These are phyloP conservation scores for Cladorhizidae sp. DNA, from an alignment of 37 sponge, comb jelly and placozoan genomes.

Conservation along the genomic window DNA sequence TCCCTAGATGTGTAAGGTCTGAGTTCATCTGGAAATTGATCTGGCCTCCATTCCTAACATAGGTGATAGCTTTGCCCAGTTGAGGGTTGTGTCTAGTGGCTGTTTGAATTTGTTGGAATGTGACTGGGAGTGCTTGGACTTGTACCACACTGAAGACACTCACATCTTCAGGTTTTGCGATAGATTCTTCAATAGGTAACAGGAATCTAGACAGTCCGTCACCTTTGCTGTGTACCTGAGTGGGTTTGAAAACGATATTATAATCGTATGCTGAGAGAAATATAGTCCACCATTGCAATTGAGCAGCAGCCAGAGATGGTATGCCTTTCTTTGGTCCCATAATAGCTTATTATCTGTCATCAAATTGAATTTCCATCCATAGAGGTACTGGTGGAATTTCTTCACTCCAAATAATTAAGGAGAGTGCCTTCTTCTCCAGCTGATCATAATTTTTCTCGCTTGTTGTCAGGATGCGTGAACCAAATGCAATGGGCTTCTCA, in stretches of 20 bases:
- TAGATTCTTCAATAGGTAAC: too few relatives aligned
- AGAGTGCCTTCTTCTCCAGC: neutral
- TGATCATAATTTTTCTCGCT: slow-evolving; percentile 6
- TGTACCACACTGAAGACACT: neutral
- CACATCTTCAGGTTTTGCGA: too few relatives aligned
- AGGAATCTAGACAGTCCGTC: neutral
- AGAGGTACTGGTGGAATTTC: neutral
- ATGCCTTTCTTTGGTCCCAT: slow-evolving; percentile 5
- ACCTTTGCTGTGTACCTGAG: neutral
- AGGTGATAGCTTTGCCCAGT: too few relatives aligned
- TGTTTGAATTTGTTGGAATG: too few relatives aligned
- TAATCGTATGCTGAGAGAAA: neutral
- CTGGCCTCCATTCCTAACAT: too few relatives aligned
- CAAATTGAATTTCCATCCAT: neutral
- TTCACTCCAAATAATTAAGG: neutral
- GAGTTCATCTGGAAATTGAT: too few relatives aligned
- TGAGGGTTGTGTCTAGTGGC: too few relatives aligned
- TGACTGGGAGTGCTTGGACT: too few relatives aligned
- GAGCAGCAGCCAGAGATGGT: neutral
- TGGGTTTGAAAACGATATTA: neutral
- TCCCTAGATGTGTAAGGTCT: too few relatives aligned
- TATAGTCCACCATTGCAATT: neutral
- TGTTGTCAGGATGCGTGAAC: neutral
- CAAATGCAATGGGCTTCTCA: neutral
- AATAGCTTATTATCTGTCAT: neutral